Conservation (phyloP, 2,888 invertebrate genomes). For the Drosophila acutilabella region DNA sequence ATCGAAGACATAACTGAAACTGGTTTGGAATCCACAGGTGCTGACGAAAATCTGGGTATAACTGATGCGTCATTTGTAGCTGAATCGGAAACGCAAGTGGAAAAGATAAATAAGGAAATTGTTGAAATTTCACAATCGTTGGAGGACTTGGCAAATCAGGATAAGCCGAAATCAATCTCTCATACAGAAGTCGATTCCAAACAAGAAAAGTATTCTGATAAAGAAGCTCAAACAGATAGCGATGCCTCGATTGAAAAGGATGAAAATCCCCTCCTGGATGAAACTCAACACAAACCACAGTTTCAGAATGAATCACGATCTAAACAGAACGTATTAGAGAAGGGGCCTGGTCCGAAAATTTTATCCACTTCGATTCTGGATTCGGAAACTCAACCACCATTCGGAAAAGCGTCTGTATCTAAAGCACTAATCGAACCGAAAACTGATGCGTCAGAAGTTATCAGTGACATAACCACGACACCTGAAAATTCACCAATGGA, state of each 20-base stretch:
- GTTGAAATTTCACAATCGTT: background rate
- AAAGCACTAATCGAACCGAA: too few relatives aligned
- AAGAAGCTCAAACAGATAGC: background rate
- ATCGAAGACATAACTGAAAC: background rate
- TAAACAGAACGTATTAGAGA: too few relatives aligned
- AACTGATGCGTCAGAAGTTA: too few relatives aligned
- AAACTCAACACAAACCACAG: too few relatives aligned
- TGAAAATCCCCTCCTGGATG: background rate
- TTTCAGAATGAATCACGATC: too few relatives aligned
- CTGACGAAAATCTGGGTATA: background rate
- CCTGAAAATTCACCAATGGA: background rate
- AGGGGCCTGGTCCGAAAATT: too few relatives aligned
- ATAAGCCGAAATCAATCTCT: background rate
- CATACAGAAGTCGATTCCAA: background rate
- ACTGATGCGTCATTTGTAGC: conserved; percentile 1
- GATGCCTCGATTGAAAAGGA: background rate
- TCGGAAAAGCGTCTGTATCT: too few relatives aligned
- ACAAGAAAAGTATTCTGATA: background rate
- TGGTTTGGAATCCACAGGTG: background rate
- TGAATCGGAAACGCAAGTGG: background rate
- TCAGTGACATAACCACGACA: background rate
- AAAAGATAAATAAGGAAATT: background rate
- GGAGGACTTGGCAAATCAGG: too few relatives aligned
- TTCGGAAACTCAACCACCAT: too few relatives aligned
- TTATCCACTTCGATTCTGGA: too few relatives aligned